phyloP scores from a whole-genome alignment of 2,797 vertebrate genomes.

The Arnoldichthys spilopterus region DNA sequence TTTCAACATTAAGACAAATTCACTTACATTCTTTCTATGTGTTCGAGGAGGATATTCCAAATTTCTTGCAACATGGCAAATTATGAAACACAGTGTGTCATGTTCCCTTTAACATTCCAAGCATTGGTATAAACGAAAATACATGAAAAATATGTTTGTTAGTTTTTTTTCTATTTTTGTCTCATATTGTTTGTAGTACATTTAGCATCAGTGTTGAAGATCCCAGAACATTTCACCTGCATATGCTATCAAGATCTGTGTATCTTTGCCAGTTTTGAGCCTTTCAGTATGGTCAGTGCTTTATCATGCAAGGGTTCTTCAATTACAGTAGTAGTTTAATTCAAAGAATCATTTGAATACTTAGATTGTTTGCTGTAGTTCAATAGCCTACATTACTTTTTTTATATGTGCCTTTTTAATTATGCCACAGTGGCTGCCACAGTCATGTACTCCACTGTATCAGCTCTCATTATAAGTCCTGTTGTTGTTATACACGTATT shows the following conservation, averaged over 20 bases:
- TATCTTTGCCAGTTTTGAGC: conserved; percentile 3
- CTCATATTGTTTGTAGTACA: not conserved
- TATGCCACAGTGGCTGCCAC: no score
- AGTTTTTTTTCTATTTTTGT: not conserved
- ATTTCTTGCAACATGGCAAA: not conserved
- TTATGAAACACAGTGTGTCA: not conserved
- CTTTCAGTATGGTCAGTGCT: no score
- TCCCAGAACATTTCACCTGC: not conserved
- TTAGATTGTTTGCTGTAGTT: no score
- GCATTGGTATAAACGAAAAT: not conserved
- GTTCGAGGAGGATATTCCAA: not conserved
- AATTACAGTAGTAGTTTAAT: no score
- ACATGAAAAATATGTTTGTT: not conserved
- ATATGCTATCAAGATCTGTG: not conserved
- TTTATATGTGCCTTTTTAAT: no score
- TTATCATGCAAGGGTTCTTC: no score
- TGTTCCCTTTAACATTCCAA: not conserved
- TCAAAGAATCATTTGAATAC: no score
- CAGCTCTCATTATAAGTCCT: no score
- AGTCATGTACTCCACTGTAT: no score
- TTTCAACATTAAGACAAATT: conserved; percentile 11
- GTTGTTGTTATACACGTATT: no score
- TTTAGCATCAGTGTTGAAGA: not conserved
- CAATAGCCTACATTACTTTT: no score
- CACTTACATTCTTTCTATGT: not conserved